phyloP scores from a whole-genome alignment of 2,797 vertebrate species.

The Lithobates sylvaticus region DNA sequence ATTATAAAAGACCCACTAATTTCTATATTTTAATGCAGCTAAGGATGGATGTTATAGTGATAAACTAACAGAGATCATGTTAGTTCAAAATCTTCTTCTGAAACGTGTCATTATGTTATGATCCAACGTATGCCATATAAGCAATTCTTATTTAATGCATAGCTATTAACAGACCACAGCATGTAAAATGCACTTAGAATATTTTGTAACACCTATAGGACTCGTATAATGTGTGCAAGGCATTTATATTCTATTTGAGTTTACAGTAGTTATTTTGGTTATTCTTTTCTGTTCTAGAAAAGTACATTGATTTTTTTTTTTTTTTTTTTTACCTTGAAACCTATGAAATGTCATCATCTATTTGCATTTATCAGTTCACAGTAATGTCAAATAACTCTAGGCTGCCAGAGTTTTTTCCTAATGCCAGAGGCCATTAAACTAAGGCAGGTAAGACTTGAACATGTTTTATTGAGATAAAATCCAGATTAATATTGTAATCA shows the following conservation, averaged over 20 bases:
- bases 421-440: not conserved
- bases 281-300: not conserved
- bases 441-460: not conserved
- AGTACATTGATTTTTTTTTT: conserved; percentile 2
- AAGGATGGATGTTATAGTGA: not conserved
- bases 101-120: conserved; percentile 36
- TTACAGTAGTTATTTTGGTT: not conserved
- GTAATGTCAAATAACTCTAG: not conserved
- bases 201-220: not conserved
- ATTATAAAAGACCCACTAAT: not conserved
- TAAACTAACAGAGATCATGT: not conserved
- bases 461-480: not conserved
- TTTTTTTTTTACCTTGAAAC: not conserved
- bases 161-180: not conserved
- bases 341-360: not conserved
- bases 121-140: not conserved
- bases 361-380: too few relatives aligned
- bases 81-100: conserved; percentile 20
- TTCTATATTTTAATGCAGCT: conserved; percentile 5
- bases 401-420: not conserved
- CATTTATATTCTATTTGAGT: conserved; percentile 9
- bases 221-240: conserved; percentile 11
- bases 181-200: not conserved
- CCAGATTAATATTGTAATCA: not conserved
- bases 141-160: conserved; percentile 3